Evolutionary conservation across 2,888 invertebrate genomes (phyloP), one percentile per base, ranked within the genome.

Genomic region (Drosophila meridiana): DNA sequence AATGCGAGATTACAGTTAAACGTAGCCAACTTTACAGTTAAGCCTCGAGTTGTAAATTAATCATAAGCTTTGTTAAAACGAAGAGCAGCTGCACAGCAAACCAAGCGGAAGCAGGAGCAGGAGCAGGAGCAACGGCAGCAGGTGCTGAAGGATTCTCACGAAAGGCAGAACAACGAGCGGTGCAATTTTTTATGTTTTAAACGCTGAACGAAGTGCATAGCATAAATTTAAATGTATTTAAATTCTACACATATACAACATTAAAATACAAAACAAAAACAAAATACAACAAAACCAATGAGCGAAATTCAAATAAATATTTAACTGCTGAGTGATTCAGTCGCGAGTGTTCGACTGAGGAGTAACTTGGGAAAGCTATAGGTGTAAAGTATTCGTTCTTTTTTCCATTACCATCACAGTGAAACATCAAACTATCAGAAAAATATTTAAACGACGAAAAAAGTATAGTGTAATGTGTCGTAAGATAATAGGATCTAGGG

Each of bases 151-250:
- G 45, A 47, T 4, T 20, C 30, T 42, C 47, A 57, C 62, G 34
- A 45, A 62, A 57, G 47, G 73, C 59, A 72, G 69, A 80, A 91
- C 90, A 91, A 91, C 91, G 91, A 92, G 89, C 87, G 85, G 89
- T 91, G 92, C 91, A 91, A 91, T 91, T 91, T 88, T 80, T 81
- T 89, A 83, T 82, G 76, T 86, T 86, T 89, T 86, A 89, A 88
- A 81, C 73, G 89, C 89, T 82, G 71, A 86, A 76, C 78, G 87
- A 90, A 86, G 85, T 86, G 85, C 90, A 86, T 86, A 86, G 85
- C 89, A 86, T 86, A 86, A 86, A 86, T 86, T 82, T 74, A 82
- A 82, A 83, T 90, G 80, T 85, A 90, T 85, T 88, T 85, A 85
- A 90, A 88, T 86, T 88, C 86, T 83, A 85, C 87, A 90, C 64